Conservation (phyloP, 2,113 vertebrate genomes). For the Lates calcarifer region DNA sequence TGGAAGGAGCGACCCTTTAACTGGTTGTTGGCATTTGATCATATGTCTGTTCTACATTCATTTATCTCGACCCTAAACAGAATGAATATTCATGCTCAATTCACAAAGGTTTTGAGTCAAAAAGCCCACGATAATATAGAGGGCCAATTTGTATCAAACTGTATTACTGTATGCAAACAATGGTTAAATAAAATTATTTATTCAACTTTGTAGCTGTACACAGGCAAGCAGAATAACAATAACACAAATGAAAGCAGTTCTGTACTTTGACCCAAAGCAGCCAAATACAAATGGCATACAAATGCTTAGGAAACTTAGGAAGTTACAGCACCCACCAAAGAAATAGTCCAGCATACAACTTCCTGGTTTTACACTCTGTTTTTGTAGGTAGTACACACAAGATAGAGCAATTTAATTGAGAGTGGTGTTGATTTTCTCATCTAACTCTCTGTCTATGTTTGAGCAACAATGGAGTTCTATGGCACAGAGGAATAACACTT, state of each 20-base stretch:
- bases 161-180: background rate
- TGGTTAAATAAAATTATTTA: background rate
- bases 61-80: conserved; percentile 37
- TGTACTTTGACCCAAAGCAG: background rate
- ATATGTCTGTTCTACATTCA: conserved; percentile 51
- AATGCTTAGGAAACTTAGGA: too few species aligned
- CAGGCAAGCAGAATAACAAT: conserved; percentile 4
- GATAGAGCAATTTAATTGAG: too few species aligned
- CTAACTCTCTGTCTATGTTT: too few species aligned
- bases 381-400: too few species aligned
- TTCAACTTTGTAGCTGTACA: background rate
- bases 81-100: conserved; percentile 48
- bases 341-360: too few species aligned
- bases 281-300: too few species aligned
- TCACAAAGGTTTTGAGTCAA: background rate
- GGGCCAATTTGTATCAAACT: conserved; percentile 8
- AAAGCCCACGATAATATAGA: background rate
- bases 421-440: too few species aligned
- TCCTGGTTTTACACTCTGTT: too few species aligned
- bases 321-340: too few species aligned
- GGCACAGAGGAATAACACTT: too few species aligned
- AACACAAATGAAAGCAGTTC: conserved; percentile 14
- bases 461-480: too few species aligned
- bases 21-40: conserved; percentile 72
- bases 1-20: conserved; percentile 57